Evolutionary conservation across 2,888 invertebrate species (phyloP).

Genomic region (Leptinotarsa peninsularis): DNA sequence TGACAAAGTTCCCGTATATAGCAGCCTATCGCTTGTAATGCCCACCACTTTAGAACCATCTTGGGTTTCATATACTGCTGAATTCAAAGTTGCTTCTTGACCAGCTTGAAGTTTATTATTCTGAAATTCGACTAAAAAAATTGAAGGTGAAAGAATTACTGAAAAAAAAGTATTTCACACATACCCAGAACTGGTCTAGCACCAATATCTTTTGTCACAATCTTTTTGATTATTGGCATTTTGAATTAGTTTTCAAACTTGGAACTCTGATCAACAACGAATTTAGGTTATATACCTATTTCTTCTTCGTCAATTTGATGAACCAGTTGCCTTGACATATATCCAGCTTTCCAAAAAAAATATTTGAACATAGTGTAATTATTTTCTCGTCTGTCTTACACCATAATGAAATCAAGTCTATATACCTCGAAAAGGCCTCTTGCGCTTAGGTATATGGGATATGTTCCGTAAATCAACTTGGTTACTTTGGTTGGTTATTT

Average conservation of each 20-base stretch:
- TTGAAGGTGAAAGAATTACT: background rate
- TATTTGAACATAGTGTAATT: too few relatives aligned
- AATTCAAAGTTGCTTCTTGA: conserved; percentile 49
- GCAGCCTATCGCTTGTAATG: conserved; percentile 52
- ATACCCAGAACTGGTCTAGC: conserved; percentile 48
- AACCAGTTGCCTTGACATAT: too few relatives aligned
- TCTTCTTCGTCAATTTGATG: too few relatives aligned
- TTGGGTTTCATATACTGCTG: conserved; percentile 48
- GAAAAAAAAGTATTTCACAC: background rate
- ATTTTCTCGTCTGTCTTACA: too few relatives aligned
- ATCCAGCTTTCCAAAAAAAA: too few relatives aligned
- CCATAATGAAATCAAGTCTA: too few relatives aligned
- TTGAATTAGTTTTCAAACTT: background rate
- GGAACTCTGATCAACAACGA: too few relatives aligned
- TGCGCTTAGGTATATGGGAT: too few relatives aligned
- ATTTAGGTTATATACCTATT: too few relatives aligned
- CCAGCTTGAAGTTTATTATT: conserved; percentile 54
- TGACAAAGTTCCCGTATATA: conserved; percentile 53
- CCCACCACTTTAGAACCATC: conserved; percentile 48
- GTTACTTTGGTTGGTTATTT: too few relatives aligned
- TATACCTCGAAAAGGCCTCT: too few relatives aligned
- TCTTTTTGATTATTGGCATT: conserved; percentile 41
- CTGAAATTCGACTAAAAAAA: conserved; percentile 56
- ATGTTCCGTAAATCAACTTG: too few relatives aligned
- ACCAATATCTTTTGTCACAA: conserved; percentile 32